Evolutionary conservation across 1,140 invertebrate genomes (phyloP).

Genomic region (Calephelis nemesis): DNA sequence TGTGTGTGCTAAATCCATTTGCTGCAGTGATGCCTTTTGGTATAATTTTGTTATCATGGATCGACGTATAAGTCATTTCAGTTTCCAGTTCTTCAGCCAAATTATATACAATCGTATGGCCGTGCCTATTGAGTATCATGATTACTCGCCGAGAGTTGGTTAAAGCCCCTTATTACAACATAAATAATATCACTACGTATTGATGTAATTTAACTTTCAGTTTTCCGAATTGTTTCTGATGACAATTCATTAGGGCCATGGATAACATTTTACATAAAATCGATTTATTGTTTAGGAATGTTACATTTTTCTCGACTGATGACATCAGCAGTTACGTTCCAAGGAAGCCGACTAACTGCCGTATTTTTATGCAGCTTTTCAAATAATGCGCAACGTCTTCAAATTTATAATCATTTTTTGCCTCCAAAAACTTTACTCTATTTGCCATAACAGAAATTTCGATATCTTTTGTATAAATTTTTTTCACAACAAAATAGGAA

Average conservation of each 20-base stretch:
- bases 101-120: conserved; percentile 49
- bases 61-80: conserved; percentile 32
- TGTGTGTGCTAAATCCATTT: conserved; percentile 25
- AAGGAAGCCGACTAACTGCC: too few relatives aligned
- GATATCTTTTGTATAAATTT: too few relatives aligned
- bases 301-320: conserved; percentile 49
- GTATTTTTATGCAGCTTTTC: too few relatives aligned
- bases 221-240: conserved; percentile 11
- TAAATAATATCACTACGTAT: conserved; percentile 53
- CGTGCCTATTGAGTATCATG: conserved; percentile 51
- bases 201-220: conserved; percentile 38
- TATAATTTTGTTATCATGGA: conserved; percentile 25
- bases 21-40: conserved; percentile 33
- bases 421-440: too few relatives aligned
- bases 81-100: conserved; percentile 38
- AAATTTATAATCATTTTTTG: too few relatives aligned
- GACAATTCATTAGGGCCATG: conserved; percentile 37
- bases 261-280: conserved; percentile 46
- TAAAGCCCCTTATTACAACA: conserved; percentile 45
- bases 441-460: too few relatives aligned
- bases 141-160: conserved; percentile 47
- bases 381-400: too few relatives aligned
- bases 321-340: too few relatives aligned
- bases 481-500: too few relatives aligned
- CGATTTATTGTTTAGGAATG: conserved; percentile 44